Evolutionary conservation across 1,140 invertebrate genomes (phyloP).

Genomic region (Ephestia elutella): DNA sequence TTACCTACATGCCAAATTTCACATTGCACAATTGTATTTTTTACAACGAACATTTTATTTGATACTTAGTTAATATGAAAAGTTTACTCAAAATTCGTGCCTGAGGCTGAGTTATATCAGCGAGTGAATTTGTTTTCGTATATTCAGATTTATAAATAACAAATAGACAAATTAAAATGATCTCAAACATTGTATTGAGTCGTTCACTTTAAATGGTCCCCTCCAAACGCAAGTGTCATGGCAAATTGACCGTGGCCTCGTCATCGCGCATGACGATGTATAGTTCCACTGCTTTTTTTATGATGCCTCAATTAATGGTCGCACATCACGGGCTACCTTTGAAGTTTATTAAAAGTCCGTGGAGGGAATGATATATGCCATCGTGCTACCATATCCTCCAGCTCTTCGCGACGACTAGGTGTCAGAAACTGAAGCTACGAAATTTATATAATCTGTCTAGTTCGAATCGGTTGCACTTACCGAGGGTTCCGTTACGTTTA

Average conservation of each 20-base stretch:
- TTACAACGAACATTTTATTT: no score
- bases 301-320: slow-evolving; percentile 45
- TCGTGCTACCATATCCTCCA: not conserved
- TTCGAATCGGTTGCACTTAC: no score
- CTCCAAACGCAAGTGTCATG: slow-evolving; percentile 29
- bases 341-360: slow-evolving; percentile 31
- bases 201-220: not conserved
- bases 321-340: slow-evolving; percentile 28
- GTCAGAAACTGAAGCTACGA: no score
- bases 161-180: not conserved
- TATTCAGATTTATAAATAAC: not conserved
- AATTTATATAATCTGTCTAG: no score
- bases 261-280: slow-evolving; percentile 34
- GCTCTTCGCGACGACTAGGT: not conserved
- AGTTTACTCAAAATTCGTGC: no score
- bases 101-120: no score
- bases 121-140: no score
- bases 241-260: slow-evolving; percentile 39
- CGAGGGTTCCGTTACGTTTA: no score
- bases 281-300: slow-evolving; percentile 32
- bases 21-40: no score
- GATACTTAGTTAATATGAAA: no score
- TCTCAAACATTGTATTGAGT: not conserved
- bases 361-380: not conserved
- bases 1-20: no score